phyloP scores from a whole-genome alignment of 2,797 vertebrate species.

The Echiichthys vipera region DNA sequence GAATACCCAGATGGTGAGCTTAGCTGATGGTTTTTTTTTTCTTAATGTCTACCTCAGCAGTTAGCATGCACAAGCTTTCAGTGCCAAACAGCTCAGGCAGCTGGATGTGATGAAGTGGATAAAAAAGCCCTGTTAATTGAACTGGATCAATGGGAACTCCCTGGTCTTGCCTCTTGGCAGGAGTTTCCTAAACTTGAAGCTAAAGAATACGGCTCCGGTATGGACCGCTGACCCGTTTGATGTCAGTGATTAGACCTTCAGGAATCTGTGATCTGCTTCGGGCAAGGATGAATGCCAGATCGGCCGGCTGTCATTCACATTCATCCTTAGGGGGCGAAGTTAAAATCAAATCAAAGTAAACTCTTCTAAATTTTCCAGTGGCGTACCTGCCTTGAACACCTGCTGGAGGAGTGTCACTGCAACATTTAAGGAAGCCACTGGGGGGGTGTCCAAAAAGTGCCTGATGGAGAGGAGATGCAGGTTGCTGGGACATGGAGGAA shows the following conservation, averaged over 20 bases:
- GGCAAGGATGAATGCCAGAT: conserved; percentile 1
- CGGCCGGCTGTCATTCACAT: conserved; percentile 1
- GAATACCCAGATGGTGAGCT: conserved; percentile 49
- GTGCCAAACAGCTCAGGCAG: conserved; percentile 58
- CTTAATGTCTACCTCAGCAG: conserved; percentile 52
- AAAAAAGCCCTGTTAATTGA: conserved; percentile 63
- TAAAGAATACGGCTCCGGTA: conserved; percentile 11
- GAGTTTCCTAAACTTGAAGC: conserved; percentile 45
- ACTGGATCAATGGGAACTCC: conserved; percentile 64
- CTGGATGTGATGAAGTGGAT: conserved; percentile 57
- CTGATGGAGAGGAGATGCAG: conserved; percentile 16
- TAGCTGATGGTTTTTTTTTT: conserved; percentile 9
- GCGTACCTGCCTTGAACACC: conserved; percentile 1
- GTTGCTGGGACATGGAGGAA: conserved; percentile 23
- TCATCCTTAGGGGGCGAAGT: background rate
- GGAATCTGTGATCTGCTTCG: background rate
- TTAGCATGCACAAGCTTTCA: conserved; percentile 33
- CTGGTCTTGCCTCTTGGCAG: conserved; percentile 43
- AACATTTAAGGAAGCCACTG: conserved; percentile 24
- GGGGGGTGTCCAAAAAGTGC: conserved; percentile 31
- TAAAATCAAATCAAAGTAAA: background rate
- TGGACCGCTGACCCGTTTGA: conserved; percentile 24
- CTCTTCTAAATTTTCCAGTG: background rate
- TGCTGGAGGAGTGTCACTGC: conserved; percentile 6
- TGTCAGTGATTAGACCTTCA: background rate